Evolutionary conservation across 2,113 vertebrate species (phyloP).

Genomic region (Cygnus atratus): DNA sequence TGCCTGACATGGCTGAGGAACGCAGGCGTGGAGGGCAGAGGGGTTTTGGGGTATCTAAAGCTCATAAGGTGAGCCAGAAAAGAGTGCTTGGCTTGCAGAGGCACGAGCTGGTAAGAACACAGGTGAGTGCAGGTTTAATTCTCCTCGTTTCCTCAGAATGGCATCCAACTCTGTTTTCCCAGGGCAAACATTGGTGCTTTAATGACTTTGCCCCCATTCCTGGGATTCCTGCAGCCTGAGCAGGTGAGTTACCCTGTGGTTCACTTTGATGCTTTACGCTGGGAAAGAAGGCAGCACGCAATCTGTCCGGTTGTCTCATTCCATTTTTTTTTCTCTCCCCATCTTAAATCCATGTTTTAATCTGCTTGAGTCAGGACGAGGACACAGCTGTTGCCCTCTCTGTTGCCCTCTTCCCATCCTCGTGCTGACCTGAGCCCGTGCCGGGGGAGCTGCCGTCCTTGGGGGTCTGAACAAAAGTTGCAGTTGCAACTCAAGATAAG

Average conservation of each 20-base stretch:
- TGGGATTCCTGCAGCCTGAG: slow-evolving; percentile 15
- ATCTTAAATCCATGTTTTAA: neutral
- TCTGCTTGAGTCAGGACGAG: neutral
- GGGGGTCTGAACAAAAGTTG: neutral
- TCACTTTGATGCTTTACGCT: neutral
- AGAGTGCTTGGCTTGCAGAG: neutral
- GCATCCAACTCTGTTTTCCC: neutral
- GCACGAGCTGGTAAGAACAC: neutral
- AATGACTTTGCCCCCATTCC: slow-evolving; percentile 22
- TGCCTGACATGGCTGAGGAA: neutral
- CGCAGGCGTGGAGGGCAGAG: neutral
- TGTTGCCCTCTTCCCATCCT: too few relatives aligned
- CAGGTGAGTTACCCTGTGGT: neutral
- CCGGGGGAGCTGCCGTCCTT: neutral
- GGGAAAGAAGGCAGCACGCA: neutral
- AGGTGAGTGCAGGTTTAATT: neutral
- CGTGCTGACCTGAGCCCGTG: neutral
- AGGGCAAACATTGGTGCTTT: neutral
- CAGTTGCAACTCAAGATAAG: neutral
- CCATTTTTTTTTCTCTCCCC: neutral
- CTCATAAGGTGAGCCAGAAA: neutral
- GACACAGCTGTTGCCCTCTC: neutral
- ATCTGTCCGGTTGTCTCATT: neutral
- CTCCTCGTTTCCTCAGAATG: neutral
- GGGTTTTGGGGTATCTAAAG: neutral